Conservation (phyloP, 2,888 invertebrate species). For the Euproctis similis region DNA sequence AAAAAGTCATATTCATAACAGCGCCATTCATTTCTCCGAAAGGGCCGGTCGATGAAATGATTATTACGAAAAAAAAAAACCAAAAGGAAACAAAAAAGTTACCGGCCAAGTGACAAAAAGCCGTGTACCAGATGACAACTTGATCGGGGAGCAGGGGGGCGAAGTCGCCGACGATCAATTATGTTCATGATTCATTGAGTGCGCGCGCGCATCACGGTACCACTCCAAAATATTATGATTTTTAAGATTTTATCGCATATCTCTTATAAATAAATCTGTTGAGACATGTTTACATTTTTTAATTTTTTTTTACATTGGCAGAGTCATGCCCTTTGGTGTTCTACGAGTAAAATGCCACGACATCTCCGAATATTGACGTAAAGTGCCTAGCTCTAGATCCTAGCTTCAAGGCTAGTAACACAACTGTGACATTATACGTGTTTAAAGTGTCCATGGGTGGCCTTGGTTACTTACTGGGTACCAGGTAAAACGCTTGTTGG, state of each 20-base stretch:
- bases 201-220: constrained; percentile 38
- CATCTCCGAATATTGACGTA: no score
- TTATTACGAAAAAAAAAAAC: constrained; percentile 12
- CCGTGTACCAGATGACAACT: constrained; percentile 49
- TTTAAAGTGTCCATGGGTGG: no score
- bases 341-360: no score
- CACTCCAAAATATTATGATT: constrained; percentile 66
- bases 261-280: constrained; percentile 27
- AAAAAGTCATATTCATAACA: no score
- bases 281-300: constrained; percentile 19
- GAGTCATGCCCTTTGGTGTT: constrained; percentile 1
- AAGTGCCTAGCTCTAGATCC: no score
- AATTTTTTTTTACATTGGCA: constrained; percentile 15
- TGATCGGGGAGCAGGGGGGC: constrained; percentile 34
- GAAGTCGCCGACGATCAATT: constrained; percentile 53
- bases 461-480: no score
- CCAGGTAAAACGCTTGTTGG: no score
- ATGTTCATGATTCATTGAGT: constrained; percentile 66
- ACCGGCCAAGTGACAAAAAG: constrained; percentile 48
- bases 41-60: constrained; percentile 23
- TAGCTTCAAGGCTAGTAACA: no score
- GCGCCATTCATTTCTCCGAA: constrained; percentile 26
- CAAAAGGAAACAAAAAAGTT: constrained; percentile 8
- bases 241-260: constrained; percentile 51
- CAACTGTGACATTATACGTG: no score